Percentiles rank a stretch among this genome's conserved stretches.
Evolutionary conservation across 2,888 invertebrate species (phyloP).

Genomic region (Cepaea hortensis): DNA sequence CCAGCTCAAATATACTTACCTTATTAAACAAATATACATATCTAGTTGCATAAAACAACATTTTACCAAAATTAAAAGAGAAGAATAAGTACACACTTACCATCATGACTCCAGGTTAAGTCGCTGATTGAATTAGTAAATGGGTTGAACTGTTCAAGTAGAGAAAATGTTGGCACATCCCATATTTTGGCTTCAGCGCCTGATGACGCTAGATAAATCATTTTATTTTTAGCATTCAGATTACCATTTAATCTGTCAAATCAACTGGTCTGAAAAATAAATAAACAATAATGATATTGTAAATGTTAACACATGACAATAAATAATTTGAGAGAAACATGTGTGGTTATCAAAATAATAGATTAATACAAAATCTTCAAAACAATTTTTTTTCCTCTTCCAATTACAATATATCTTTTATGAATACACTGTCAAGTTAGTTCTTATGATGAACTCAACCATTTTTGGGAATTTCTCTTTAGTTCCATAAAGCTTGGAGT

Average conservation of each 20-base stretch:
- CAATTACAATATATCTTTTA: too few species aligned
- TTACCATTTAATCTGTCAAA: neutral
- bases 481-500: too few species aligned
- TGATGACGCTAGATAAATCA: constrained; percentile 65
- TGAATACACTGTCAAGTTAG: too few species aligned
- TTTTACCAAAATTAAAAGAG: too few species aligned
- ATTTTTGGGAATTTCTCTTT: too few species aligned
- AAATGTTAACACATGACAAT: neutral
- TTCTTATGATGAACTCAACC: too few species aligned
- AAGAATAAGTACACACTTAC: constrained; percentile 51
- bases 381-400: too few species aligned
- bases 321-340: neutral
- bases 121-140: constrained; percentile 65
- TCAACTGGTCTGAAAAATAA: neutral
- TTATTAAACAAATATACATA: too few species aligned
- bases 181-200: constrained; percentile 74
- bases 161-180: constrained; percentile 63
- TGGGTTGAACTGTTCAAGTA: constrained; percentile 69
- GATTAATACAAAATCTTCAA: too few species aligned
- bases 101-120: constrained; percentile 70
- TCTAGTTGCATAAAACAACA: neutral
- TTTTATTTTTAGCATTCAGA: neutral
- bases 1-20: too few species aligned
- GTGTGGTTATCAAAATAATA: neutral
- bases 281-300: neutral